Base-by-base conservation (phyloP, 1,140 invertebrate genomes). In the Pteromalus puparum region DNA sequence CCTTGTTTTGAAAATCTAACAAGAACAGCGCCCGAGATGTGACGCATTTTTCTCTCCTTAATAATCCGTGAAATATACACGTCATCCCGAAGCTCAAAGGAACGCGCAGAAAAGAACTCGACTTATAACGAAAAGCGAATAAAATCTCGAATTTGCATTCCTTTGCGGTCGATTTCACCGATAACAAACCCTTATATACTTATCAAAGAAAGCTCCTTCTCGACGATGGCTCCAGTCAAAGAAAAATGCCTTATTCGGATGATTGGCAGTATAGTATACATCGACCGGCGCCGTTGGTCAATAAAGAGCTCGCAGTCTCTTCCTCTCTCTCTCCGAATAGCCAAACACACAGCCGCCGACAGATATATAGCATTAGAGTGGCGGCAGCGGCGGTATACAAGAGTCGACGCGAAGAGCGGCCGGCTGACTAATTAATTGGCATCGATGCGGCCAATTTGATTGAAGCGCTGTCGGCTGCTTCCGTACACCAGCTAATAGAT, bases 361-460 rank as follows among this genome's bases (percentile, higher is more conserved):
- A 53, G 80, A 75, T 38, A 18, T 46, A 48, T 18, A 80, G 7
- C 38, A 42, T 42, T 7, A 42, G 6, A 6, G 81, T 0, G 28
- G n/a, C 46, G 48, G 65, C 53, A 4, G 21, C 24, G 70, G n/a
- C n/a, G n/a, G n/a, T 21, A 3, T 13, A 24, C 21, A 67, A 42
- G 46, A 67, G 80, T 78, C 65, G 78, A 79, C 70, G 82, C 75
- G 68, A 77, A 15, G 72, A 61, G 34, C 67, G 38, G 5, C 72
- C 28, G 38, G 10, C 72, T 34, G 86, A 83, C 84, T 89, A 89
- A 90, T 89, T 89, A 90, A 90, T 88, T 90, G 86, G 87, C 88
- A 89, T 89, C 88, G 87, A 88, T 90, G 88, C 88, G 83, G 86
- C 85, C 89, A 88, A 88, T 90, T 87, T 85, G 79, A 83, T 87